Conservation (phyloP, 2,797 vertebrate genomes). For the Moxostoma hubbsi region DNA sequence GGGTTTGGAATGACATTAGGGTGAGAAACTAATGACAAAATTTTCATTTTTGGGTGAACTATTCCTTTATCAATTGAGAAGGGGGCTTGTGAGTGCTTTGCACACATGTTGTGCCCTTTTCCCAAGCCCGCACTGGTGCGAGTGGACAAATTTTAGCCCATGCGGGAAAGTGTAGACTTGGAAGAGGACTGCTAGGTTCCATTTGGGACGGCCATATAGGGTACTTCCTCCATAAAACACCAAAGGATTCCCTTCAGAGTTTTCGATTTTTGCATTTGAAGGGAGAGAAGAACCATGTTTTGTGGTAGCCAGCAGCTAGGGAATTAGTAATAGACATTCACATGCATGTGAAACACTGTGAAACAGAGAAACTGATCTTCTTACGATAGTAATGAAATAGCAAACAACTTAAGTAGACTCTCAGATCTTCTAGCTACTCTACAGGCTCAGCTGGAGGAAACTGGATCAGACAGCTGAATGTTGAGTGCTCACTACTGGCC, state of each 20-base stretch:
- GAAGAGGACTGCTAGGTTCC: too few relatives aligned
- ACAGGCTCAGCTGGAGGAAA: slow-evolving; percentile 26
- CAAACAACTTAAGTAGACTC: slow-evolving; percentile 24
- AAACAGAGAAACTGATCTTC: slow-evolving; percentile 39
- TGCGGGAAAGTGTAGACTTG: too few relatives aligned
- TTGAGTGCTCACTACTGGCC: slow-evolving; percentile 20
- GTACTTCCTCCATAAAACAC: slow-evolving; percentile 35
- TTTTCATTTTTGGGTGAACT: too few relatives aligned
- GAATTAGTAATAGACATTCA: slow-evolving; percentile 55
- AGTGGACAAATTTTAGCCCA: too few relatives aligned
- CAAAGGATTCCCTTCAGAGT: slow-evolving; percentile 50
- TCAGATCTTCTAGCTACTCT: slow-evolving; percentile 30
- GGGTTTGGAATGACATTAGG: too few relatives aligned
- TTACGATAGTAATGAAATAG: slow-evolving; percentile 34
- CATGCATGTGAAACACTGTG: slow-evolving; percentile 65
- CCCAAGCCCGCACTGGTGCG: too few relatives aligned
- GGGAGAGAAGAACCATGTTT: slow-evolving; percentile 22
- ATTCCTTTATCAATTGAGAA: too few relatives aligned
- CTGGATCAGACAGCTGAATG: slow-evolving; percentile 36
- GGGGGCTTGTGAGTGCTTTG: too few relatives aligned
- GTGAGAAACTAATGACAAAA: too few relatives aligned
- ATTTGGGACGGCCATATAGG: not conserved
- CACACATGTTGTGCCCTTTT: too few relatives aligned
- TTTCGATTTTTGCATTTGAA: slow-evolving; percentile 35
- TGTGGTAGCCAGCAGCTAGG: slow-evolving; percentile 49